Percentiles rank a stretch among this genome's conserved stretches.
phyloP scores from a whole-genome alignment of 2,888 invertebrate species.

The Parnassius apollo region DNA sequence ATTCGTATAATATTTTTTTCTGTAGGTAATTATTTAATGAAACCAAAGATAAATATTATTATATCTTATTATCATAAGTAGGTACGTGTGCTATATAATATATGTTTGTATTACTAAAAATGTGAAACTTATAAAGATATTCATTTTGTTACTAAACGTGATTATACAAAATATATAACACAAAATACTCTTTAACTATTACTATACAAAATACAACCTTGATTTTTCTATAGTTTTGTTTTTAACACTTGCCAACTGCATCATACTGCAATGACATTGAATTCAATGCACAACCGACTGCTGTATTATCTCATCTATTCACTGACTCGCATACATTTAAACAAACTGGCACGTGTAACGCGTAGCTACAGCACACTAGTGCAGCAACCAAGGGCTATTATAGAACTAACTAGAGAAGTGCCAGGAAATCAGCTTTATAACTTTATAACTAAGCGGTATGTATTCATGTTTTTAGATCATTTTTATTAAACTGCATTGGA shows the following conservation, averaged over 20 bases:
- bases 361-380: slow-evolving; percentile 34
- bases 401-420: slow-evolving; percentile 29
- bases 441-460: slow-evolving; percentile 29
- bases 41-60: no score
- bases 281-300: slow-evolving; percentile 33
- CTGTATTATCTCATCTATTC: slow-evolving; percentile 32
- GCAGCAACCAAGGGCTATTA: slow-evolving; percentile 27
- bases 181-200: not conserved
- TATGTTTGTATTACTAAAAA: no score
- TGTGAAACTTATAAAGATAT: no score
- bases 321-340: slow-evolving; percentile 44
- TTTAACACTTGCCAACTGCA: slow-evolving; percentile 37
- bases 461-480: slow-evolving; percentile 19
- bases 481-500: not conserved
- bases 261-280: slow-evolving; percentile 34
- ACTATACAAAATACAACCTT: not conserved
- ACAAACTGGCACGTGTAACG: slow-evolving; percentile 48
- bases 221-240: slow-evolving; percentile 19
- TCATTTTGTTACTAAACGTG: not conserved
- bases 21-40: no score
- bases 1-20: no score
- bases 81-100: no score
- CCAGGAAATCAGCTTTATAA: slow-evolving; percentile 24
- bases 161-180: not conserved
- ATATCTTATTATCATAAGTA: no score